phyloP scores from a whole-genome alignment of 2,888 invertebrate genomes.

The Odontocolon sp. region DNA sequence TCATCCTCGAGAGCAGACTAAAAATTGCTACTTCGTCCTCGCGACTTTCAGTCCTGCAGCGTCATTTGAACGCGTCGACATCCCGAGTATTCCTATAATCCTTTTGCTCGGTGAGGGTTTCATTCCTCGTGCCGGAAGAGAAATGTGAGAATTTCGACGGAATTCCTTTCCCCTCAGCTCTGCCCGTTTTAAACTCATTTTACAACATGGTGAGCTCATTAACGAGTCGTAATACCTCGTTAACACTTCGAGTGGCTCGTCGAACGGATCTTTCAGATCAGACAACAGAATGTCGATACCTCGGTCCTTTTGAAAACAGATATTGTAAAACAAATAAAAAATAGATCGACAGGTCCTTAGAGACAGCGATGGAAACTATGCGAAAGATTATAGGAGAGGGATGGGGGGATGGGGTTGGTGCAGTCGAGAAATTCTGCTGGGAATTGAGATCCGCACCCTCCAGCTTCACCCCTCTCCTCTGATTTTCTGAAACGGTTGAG shows the following conservation, averaged over 20 bases:
- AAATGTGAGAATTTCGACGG: conserved; percentile 1
- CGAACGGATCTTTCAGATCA: conserved; percentile 19
- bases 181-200: conserved; percentile 1
- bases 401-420: background rate
- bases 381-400: background rate
- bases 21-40: background rate
- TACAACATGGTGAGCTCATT: conserved; percentile 33
- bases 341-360: background rate
- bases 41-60: no score
- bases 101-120: background rate
- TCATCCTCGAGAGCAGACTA: background rate
- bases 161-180: conserved; percentile 35
- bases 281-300: conserved; percentile 23
- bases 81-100: conserved; percentile 15
- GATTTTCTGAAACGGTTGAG: conserved; percentile 24
- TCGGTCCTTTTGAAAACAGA: conserved; percentile 6
- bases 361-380: background rate
- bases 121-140: background rate
- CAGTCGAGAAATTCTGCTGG: conserved; percentile 26
- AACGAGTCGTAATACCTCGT: conserved; percentile 47
- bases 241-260: conserved; percentile 15
- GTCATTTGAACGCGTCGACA: no score
- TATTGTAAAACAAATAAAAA: conserved; percentile 29
- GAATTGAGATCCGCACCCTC: background rate
- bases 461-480: background rate